Percentiles rank a stretch among this genome's conserved stretches.
phyloP scores from a whole-genome alignment of 2,113 vertebrate genomes.

The Hyperoodon ampullatus region DNA sequence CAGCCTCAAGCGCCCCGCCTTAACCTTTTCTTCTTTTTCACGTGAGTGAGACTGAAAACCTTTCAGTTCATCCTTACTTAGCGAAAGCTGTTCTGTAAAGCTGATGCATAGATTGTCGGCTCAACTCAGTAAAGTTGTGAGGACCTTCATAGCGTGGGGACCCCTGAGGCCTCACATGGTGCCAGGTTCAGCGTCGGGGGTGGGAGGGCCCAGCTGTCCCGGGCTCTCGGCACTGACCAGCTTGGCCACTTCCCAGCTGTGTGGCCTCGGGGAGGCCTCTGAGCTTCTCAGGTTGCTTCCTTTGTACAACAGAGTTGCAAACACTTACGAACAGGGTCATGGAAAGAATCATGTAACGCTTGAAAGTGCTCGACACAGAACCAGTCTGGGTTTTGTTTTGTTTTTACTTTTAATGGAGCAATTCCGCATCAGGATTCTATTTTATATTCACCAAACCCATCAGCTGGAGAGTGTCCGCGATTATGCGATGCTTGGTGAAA shows the following conservation, averaged over 20 bases:
- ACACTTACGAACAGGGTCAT: no score
- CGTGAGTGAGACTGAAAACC: not conserved
- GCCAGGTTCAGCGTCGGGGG: fast-evolving
- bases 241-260: not conserved
- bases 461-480: no score
- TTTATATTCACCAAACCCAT: not conserved
- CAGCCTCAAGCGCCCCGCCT: fast-evolving
- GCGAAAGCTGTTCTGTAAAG: fast-evolving
- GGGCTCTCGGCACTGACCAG: not conserved
- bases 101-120: fast-evolving
- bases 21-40: not conserved
- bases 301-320: not conserved
- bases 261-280: not conserved
- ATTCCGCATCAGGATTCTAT: not conserved
- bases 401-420: not conserved
- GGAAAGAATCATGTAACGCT: not conserved
- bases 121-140: not conserved
- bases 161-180: fast-evolving
- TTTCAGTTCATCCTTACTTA: not conserved
- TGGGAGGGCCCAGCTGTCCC: fast-evolving
- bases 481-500: fast-evolving
- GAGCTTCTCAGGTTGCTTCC: not conserved
- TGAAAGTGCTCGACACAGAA: no score
- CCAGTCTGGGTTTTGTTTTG: not conserved
- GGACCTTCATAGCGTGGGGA: fast-evolving